phyloP scores from a whole-genome alignment of 1,140 invertebrate species.

The Ditylenchus dipsaci region DNA sequence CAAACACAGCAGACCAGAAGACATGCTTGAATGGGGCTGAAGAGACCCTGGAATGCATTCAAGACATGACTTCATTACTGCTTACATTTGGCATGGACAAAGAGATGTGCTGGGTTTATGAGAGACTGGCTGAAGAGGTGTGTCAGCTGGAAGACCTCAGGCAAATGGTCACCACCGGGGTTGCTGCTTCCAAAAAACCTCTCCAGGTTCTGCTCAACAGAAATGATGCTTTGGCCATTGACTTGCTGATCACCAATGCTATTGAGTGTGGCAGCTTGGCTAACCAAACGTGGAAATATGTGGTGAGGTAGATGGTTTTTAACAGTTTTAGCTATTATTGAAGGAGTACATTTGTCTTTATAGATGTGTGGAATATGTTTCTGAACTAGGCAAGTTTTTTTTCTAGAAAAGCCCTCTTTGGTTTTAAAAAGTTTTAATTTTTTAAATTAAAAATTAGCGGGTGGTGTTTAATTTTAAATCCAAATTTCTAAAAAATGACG shows the following conservation, averaged over 20 bases:
- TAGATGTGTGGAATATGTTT: constrained; percentile 18
- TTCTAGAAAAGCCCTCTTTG: no score
- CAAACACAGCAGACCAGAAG: neutral
- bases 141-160: constrained; percentile 25
- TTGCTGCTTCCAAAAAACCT: constrained; percentile 15
- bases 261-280: constrained; percentile 14
- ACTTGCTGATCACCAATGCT: constrained; percentile 9
- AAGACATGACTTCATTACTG: constrained; percentile 10
- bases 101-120: constrained; percentile 23
- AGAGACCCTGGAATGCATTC: constrained; percentile 18
- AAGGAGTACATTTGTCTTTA: neutral
- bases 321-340: neutral
- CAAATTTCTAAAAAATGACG: no score
- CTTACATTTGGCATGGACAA: constrained; percentile 21
- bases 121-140: constrained; percentile 20
- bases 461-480: no score
- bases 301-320: neutral
- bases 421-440: no score
- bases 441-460: no score
- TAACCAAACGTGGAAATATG: constrained; percentile 11
- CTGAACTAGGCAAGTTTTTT: constrained; percentile 22
- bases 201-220: constrained; percentile 14
- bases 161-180: constrained; percentile 9
- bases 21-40: constrained; percentile 20
- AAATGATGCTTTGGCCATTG: constrained; percentile 12